These are phyloP conservation scores for Macheiramphus alcinus DNA, from an alignment of 2,113 vertebrate species.

Conservation along the genomic window DNA sequence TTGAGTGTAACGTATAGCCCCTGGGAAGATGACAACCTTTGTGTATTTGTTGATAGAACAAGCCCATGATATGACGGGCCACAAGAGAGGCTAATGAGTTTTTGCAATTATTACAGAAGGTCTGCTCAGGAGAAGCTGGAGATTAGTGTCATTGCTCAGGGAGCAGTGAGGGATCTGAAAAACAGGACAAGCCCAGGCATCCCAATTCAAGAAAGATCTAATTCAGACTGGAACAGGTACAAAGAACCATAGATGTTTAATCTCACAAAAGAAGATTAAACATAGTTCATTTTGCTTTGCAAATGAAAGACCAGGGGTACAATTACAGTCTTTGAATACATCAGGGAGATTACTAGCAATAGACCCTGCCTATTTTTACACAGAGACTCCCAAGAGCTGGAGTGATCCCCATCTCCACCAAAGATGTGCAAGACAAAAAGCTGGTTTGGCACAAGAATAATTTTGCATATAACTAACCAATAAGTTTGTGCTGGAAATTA, in stretches of 20 bases:
- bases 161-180: not conserved
- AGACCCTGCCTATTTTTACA: not conserved
- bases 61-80: not conserved
- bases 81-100: slow-evolving; percentile 13
- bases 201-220: not conserved
- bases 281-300: not conserved
- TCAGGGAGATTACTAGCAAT: not conserved
- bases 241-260: not conserved
- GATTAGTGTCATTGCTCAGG: not conserved
- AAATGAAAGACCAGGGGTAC: not conserved
- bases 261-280: not conserved
- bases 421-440: not conserved
- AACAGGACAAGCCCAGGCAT: not conserved
- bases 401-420: not conserved
- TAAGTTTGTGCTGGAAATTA: too few relatives aligned
- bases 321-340: not conserved
- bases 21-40: not conserved
- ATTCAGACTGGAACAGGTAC: not conserved
- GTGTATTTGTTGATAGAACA: not conserved
- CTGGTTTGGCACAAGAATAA: not conserved
- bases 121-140: not conserved
- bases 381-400: not conserved
- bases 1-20: not conserved
- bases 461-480: not conserved
- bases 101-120: not conserved